These are phyloP conservation scores for Amphipoea lucens DNA, from an alignment of 2,888 invertebrate species.

Conservation along the genomic window DNA sequence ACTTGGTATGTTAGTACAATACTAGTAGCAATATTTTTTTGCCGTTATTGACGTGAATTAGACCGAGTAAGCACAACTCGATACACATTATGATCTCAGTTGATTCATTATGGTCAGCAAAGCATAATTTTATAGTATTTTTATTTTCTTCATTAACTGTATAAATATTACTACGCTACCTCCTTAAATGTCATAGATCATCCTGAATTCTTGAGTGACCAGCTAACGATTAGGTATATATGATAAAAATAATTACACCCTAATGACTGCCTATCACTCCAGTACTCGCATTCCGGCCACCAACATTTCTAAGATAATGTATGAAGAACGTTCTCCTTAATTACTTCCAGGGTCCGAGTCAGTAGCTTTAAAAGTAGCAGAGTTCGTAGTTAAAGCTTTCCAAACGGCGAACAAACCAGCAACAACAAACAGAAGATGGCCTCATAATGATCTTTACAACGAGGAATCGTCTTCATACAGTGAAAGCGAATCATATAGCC, in stretches of 20 bases:
- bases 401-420: conserved; percentile 75
- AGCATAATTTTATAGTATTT: neutral
- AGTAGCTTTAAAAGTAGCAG: conserved; percentile 85
- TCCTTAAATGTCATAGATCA: neutral
- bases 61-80: conserved; percentile 29
- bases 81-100: conserved; percentile 36
- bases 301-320: conserved; percentile 17
- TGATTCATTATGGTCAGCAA: neutral
- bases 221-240: neutral
- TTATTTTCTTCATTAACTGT: neutral
- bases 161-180: neutral
- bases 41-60: conserved; percentile 27
- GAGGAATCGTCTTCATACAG: conserved; percentile 64
- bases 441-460: conserved; percentile 66
- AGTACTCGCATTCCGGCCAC: neutral
- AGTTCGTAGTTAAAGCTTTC: conserved; percentile 86
- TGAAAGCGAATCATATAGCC: conserved; percentile 66
- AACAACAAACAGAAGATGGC: conserved; percentile 65
- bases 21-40: conserved; percentile 18
- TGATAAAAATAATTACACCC: neutral
- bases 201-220: too few relatives aligned
- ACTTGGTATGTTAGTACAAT: conserved; percentile 78
- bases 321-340: neutral
- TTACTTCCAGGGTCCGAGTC: conserved; percentile 82
- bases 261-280: neutral